These are phyloP conservation scores for Pristionchus fissidentatus DNA, from an alignment of 2,888 invertebrate species.

Conservation along the genomic window DNA sequence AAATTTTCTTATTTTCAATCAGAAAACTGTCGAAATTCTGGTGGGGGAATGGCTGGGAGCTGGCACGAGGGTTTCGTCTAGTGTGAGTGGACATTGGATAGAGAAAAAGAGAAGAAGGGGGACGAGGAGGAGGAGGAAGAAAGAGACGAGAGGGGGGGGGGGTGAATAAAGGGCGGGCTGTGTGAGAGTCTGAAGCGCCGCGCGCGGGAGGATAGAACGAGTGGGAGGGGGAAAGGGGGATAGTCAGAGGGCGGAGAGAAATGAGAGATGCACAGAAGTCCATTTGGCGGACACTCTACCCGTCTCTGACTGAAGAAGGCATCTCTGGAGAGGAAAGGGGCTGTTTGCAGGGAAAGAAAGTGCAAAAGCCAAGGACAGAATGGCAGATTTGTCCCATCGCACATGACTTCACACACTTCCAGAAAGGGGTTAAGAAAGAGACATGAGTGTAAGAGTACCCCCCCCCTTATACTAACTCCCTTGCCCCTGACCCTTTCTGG, in stretches of 20 bases:
- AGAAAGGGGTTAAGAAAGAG: no score
- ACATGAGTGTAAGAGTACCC: no score
- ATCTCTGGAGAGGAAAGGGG: not conserved
- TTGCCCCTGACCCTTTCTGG: no score
- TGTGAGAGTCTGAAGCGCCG: slow-evolving; percentile 39
- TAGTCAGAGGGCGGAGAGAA: not conserved
- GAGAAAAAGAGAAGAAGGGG: slow-evolving; percentile 15
- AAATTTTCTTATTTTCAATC: no score
- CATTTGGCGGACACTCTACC: slow-evolving; percentile 36
- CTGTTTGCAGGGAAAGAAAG: not conserved
- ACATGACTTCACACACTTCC: no score
- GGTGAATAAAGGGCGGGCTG: slow-evolving; percentile 32
- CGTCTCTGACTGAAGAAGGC: not conserved
- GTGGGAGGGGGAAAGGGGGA: not conserved
- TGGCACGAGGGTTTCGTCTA: slow-evolving; percentile 3
- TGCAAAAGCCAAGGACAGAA: not conserved
- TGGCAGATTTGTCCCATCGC: no score
- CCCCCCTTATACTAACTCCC: no score
- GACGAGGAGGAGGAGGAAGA: not conserved
- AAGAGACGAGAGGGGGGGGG: not conserved
- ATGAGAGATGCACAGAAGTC: slow-evolving; percentile 28
- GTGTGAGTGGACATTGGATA: not conserved
- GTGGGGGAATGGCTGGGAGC: not conserved
- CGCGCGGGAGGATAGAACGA: not conserved
- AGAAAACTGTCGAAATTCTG: not conserved